These are phyloP conservation scores for Papilio polyxenes DNA, from an alignment of 1,140 invertebrate genomes.

Conservation along the genomic window DNA sequence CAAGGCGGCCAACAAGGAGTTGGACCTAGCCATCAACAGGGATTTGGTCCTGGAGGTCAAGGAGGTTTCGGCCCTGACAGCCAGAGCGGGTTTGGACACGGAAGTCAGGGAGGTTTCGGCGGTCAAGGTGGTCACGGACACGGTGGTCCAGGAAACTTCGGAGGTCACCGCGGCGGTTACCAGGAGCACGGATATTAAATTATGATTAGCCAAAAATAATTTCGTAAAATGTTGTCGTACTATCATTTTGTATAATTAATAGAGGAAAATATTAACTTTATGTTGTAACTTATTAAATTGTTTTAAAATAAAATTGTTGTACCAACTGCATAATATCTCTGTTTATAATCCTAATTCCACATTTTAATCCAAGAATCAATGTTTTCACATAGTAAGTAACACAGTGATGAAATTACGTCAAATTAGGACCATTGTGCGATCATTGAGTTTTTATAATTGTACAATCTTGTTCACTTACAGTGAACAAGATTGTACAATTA, in stretches of 20 bases:
- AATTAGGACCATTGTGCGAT: neutral
- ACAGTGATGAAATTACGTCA: too few species aligned
- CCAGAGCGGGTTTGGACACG: slow-evolving; percentile 39
- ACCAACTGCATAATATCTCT: too few species aligned
- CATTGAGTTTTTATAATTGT: neutral
- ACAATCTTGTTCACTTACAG: neutral
- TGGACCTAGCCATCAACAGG: slow-evolving; percentile 30
- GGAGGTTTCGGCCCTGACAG: slow-evolving; percentile 14
- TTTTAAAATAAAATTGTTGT: neutral
- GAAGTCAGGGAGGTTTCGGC: slow-evolving; percentile 39
- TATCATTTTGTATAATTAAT: neutral
- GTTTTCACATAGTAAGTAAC: too few species aligned
- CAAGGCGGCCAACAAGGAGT: slow-evolving; percentile 35
- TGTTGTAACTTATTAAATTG: neutral
- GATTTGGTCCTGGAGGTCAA: slow-evolving; percentile 38
- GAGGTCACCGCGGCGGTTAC: slow-evolving; percentile 48
- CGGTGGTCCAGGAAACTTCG: slow-evolving; percentile 36
- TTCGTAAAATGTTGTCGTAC: neutral
- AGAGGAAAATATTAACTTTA: too few species aligned
- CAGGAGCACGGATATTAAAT: slow-evolving; percentile 50
- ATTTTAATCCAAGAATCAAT: too few species aligned
- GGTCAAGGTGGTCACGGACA: slow-evolving; percentile 38
- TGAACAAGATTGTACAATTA: too few species aligned
- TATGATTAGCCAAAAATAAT: neutral
- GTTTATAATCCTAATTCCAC: too few species aligned